Base-by-base conservation (phyloP, 1,140 invertebrate genomes). In the Ceratina japonica region DNA sequence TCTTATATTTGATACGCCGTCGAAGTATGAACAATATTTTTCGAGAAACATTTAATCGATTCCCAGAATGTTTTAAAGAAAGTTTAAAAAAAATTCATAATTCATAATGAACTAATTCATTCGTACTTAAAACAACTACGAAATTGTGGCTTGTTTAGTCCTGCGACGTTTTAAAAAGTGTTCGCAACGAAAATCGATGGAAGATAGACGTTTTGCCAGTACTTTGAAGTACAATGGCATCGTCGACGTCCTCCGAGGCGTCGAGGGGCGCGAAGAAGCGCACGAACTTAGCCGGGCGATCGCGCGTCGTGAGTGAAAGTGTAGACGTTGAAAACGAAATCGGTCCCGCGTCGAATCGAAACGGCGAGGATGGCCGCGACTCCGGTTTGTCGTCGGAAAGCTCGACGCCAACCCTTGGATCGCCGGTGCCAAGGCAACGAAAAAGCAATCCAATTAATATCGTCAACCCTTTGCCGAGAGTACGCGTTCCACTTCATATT, bases 361-460 rank as follows among this genome's bases (percentile, higher is more conserved):
- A 72, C 18, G 56, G 70, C 54, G 91, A 92, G 20, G 91, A 92
- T 44, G 88, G 84, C 3, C 87, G 80, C 64, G 92, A 92, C 62
- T 93, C 92, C 18, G 91, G 91, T 3, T 82, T 92, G 44, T 92
- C 92, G 0, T 92, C 91, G 22, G 92, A 91, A 66, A 88, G 88
- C 64, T 90, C 91, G 58, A 92, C 91, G 37, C 92, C 92, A 7
- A 90, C 89, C 18, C 87, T 87, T 8, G 90, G 89, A 37, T 93
- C 92, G n/a, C 91, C 92, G 51, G 87, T 88, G 0, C 88, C 90
- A 12, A 87, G 90, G 13, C 91, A 91, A 64, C 82, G 81, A 13
- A 90, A 81, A 66, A 65, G 77, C 49, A 82, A 74, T 12, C 44
- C 83, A 27, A 80, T 83, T 65, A 83, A 83, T 65, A 73, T 82